A percentile compares a stretch with the other conserved stretches of the same genome.
These are phyloP conservation scores for Petrocephalus schoutedeni DNA, from an alignment of 2,797 vertebrate genomes.

Conservation along the genomic window DNA sequence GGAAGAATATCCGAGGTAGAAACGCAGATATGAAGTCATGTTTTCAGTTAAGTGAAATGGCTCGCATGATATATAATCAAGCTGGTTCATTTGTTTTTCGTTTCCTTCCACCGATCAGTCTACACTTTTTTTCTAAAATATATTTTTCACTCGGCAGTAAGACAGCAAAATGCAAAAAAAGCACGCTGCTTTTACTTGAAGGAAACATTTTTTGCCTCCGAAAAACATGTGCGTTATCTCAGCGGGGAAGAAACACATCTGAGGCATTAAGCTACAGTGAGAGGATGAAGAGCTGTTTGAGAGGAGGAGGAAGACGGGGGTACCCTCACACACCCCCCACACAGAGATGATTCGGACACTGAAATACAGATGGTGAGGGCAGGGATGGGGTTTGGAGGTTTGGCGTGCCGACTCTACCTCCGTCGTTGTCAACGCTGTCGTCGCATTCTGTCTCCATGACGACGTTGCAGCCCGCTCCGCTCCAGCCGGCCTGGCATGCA, in stretches of 20 bases:
- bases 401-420: constrained; percentile 63
- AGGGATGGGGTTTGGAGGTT: background rate
- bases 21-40: background rate
- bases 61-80: background rate
- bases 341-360: background rate
- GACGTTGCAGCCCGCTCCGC: constrained; percentile 85
- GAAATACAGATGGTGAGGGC: background rate
- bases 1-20: background rate
- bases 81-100: background rate
- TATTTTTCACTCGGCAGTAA: background rate
- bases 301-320: background rate
- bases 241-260: constrained; percentile 20
- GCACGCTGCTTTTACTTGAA: background rate
- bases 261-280: constrained; percentile 35
- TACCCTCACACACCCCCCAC: background rate
- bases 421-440: constrained; percentile 92
- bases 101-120: background rate
- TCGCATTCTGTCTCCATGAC: constrained; percentile 98
- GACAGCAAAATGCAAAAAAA: background rate
- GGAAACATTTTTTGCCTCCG: background rate
- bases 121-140: background rate
- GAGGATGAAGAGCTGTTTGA: constrained; percentile 28
- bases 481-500: constrained; percentile 95
- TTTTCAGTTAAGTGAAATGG: background rate
- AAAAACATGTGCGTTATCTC: constrained; percentile 18